Conservation (phyloP, 2,888 invertebrate species). For the Prostheceraeus crozeri region DNA sequence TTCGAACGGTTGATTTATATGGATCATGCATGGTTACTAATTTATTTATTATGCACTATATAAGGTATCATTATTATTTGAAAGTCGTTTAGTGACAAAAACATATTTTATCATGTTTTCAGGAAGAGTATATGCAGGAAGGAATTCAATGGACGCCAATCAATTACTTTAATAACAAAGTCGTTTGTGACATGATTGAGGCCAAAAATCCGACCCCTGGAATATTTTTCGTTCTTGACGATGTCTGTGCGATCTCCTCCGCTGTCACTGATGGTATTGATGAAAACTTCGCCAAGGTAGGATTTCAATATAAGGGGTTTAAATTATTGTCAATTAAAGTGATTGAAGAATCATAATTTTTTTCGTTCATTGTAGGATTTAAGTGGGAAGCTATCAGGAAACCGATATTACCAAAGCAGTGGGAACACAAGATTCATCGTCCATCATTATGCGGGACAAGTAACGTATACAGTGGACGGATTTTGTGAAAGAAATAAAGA, state of each 20-base stretch:
- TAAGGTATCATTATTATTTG: not conserved
- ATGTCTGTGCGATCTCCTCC: conserved; percentile 66
- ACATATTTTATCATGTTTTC: conserved; percentile 40
- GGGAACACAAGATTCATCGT: conserved; percentile 61
- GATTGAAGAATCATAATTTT: not conserved
- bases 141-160: conserved; percentile 66
- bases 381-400: conserved; percentile 58
- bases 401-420: conserved; percentile 63
- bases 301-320: not conserved
- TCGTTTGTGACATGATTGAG: conserved; percentile 67
- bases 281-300: conserved; percentile 52
- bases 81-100: not conserved
- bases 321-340: conserved; percentile 24
- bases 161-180: conserved; percentile 66
- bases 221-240: conserved; percentile 64
- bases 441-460: conserved; percentile 65
- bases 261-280: conserved; percentile 65
- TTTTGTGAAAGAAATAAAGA: conserved; percentile 67
- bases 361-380: conserved; percentile 59
- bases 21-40: no score
- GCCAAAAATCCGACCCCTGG: conserved; percentile 62
- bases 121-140: conserved; percentile 66
- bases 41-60: not conserved
- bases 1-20: no score
- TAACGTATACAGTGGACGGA: conserved; percentile 62